These are phyloP conservation scores for Mellilla xanthometata DNA, from an alignment of 2,888 invertebrate species.

Conservation along the genomic window DNA sequence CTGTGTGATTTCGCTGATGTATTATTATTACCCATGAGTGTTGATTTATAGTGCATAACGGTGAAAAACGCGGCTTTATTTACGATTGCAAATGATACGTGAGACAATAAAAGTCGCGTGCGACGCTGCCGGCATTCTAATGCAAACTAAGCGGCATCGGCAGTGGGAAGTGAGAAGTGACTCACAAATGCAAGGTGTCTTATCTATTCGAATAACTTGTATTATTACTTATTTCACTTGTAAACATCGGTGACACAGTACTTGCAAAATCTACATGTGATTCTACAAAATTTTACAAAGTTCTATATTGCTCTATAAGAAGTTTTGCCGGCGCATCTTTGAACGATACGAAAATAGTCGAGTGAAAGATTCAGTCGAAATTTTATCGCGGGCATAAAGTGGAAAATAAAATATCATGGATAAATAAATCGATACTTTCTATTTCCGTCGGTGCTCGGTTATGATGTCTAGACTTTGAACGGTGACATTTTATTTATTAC, in stretches of 20 bases:
- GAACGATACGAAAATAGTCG: constrained; percentile 19
- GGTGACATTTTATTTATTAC: neutral
- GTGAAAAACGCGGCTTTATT: constrained; percentile 36
- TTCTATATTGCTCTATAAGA: neutral
- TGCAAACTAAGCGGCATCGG: constrained; percentile 58
- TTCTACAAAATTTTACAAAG: constrained; percentile 24
- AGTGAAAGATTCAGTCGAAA: constrained; percentile 8
- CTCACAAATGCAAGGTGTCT: constrained; percentile 68
- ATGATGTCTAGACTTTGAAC: neutral
- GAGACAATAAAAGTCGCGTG: constrained; percentile 45
- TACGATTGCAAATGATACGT: constrained; percentile 31
- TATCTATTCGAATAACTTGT: constrained; percentile 47
- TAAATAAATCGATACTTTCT: constrained; percentile 14
- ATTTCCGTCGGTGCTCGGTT: constrained; percentile 1
- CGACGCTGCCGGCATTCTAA: constrained; percentile 57
- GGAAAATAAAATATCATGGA: constrained; percentile 2
- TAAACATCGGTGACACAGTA: constrained; percentile 32
- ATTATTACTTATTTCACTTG: constrained; percentile 35
- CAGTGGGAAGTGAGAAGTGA: constrained; percentile 36
- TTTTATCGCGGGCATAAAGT: constrained; percentile 10
- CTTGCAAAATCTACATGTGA: neutral
- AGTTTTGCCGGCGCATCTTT: constrained; percentile 11
- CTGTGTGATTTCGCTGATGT: constrained; percentile 53
- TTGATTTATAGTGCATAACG: constrained; percentile 58
- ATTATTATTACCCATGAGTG: constrained; percentile 70